A percentile compares a stretch with the other conserved stretches of the same genome.
phyloP scores from a whole-genome alignment of 2,888 invertebrate species.

The Coenonympha glycerion region DNA sequence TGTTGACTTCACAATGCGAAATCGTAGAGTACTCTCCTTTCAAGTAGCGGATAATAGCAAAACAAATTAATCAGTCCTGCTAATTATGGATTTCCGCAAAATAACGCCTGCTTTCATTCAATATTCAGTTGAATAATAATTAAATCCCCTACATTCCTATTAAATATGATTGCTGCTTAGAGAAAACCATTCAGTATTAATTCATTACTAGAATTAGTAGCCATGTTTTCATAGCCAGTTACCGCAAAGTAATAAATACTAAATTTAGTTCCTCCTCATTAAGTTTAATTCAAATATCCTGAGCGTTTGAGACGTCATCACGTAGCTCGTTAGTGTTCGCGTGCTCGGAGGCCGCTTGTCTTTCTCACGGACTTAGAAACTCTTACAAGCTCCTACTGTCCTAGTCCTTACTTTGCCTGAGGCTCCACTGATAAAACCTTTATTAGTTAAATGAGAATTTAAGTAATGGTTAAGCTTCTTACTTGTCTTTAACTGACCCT shows the following conservation, averaged over 20 bases:
- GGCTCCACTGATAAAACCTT: neutral
- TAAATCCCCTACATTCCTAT: no score
- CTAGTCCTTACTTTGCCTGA: conserved; percentile 5
- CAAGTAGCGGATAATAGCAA: no score
- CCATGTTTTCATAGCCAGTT: neutral
- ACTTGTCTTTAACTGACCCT: neutral
- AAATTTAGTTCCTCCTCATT: conserved; percentile 16
- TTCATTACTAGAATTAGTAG: neutral
- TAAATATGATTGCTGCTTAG: neutral
- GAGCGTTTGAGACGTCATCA: conserved; percentile 23
- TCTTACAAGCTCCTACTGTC: conserved; percentile 6
- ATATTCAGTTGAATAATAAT: no score
- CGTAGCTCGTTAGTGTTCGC: conserved; percentile 23
- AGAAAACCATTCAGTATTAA: neutral
- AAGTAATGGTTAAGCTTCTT: neutral
- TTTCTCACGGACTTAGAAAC: conserved; percentile 17
- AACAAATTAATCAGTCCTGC: no score
- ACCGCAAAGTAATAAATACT: conserved; percentile 9
- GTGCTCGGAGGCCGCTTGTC: conserved; percentile 20
- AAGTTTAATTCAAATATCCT: conserved; percentile 18
- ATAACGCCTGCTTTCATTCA: no score
- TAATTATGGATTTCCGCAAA: no score
- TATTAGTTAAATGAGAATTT: neutral
- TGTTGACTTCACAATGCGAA: no score
- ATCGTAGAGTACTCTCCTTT: no score